Conservation (phyloP, 2,797 vertebrate species). For the Rhabdophis nuchalis region DNA sequence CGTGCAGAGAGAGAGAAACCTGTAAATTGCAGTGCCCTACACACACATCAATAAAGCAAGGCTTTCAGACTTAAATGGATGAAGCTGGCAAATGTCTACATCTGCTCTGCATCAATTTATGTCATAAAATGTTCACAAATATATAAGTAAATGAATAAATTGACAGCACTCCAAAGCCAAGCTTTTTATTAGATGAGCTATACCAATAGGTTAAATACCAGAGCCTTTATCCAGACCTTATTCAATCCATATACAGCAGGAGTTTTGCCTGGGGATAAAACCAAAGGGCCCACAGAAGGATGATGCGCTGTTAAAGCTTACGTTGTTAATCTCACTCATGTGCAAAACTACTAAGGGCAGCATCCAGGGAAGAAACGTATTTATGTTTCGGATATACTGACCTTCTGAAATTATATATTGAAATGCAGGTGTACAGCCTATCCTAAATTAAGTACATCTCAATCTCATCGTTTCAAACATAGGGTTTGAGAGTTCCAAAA, state of each 20-base stretch:
- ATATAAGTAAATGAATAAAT: conserved; percentile 32
- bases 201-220: conserved; percentile 7
- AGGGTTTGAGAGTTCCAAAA: too few species aligned
- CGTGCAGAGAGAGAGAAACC: background rate
- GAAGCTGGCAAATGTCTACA: conserved; percentile 4
- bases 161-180: conserved; percentile 15
- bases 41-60: conserved; percentile 11
- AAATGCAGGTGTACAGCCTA: background rate
- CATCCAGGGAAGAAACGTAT: background rate
- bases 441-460: background rate
- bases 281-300: background rate
- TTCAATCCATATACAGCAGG: conserved; percentile 2
- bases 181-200: conserved; percentile 22
- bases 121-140: conserved; percentile 25
- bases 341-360: background rate
- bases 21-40: background rate
- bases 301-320: background rate
- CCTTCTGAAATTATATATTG: background rate
- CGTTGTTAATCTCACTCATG: background rate
- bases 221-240: conserved; percentile 5
- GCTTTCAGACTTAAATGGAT: conserved; percentile 18
- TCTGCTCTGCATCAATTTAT: conserved; percentile 22
- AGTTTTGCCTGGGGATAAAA: conserved; percentile 19
- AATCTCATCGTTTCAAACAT: background rate
- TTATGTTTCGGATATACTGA: background rate